A percentile compares a stretch with the other conserved stretches of the same genome.
Evolutionary conservation across 2,888 invertebrate species (phyloP).

Genomic region (Dasysyrphus tricinctus): DNA sequence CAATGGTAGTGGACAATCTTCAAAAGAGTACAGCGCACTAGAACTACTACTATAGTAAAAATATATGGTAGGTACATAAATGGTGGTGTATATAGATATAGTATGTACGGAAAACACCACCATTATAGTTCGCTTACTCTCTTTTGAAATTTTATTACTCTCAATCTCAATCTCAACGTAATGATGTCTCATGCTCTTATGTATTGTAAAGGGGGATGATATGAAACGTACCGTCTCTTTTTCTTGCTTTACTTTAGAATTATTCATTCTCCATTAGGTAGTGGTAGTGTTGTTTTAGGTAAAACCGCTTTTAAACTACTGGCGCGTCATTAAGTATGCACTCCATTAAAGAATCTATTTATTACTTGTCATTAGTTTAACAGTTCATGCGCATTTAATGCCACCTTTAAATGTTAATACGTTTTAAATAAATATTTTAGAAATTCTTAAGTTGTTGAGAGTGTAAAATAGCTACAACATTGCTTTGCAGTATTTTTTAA

Average conservation of each 20-base stretch:
- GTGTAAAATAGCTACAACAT: neutral
- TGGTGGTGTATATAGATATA: neutral
- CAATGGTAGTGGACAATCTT: no score
- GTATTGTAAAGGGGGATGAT: neutral
- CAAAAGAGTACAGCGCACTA: no score
- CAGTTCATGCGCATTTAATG: neutral
- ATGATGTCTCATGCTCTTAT: no score
- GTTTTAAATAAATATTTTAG: neutral
- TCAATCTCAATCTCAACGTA: neutral
- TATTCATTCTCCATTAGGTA: neutral
- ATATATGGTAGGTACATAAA: neutral
- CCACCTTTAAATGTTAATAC: neutral
- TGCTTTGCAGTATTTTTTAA: neutral
- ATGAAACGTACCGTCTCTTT: neutral
- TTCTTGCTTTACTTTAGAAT: neutral
- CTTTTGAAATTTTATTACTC: neutral
- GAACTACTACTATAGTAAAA: neutral
- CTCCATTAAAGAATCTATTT: neutral
- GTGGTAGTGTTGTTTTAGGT: neutral
- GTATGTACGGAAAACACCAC: neutral
- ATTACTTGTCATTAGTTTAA: neutral
- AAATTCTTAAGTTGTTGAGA: neutral
- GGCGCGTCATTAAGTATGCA: neutral
- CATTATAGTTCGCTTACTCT: neutral
- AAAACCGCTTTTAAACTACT: slow-evolving; percentile 1